A percentile compares a stretch with the other conserved stretches of the same genome.
phyloP scores from a whole-genome alignment of 2,113 vertebrate species.

The Scartelaos histophorus region DNA sequence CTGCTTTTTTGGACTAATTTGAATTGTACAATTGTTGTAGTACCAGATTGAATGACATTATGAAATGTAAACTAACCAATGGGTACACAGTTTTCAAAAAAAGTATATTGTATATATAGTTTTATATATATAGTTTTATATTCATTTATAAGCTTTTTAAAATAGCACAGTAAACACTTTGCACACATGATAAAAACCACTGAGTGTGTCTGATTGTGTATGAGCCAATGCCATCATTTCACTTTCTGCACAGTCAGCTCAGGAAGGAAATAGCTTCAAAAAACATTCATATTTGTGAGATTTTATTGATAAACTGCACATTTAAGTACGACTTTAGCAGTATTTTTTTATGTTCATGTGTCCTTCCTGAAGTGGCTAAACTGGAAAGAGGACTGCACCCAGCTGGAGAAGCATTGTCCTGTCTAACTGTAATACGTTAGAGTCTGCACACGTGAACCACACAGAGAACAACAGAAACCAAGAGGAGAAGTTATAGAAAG shows the following conservation, averaged over 20 bases:
- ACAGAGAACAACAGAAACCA: conserved; percentile 78
- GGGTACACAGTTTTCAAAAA: conserved; percentile 93
- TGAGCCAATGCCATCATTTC: conserved; percentile 83
- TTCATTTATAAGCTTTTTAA: conserved; percentile 99
- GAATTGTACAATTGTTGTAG: conserved; percentile 65
- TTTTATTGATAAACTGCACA: conserved; percentile 44
- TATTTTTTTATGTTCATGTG: conserved; percentile 16
- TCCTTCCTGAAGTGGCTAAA: conserved; percentile 64
- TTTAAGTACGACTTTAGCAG: conserved; percentile 4
- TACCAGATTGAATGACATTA: conserved; percentile 68
- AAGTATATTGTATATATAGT: conserved; percentile 84
- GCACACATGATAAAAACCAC: conserved; percentile 99
- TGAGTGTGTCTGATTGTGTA: conserved; percentile 93
- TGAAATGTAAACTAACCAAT: conserved; percentile 75
- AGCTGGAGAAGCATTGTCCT: conserved; percentile 72
- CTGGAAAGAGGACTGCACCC: conserved; percentile 48
- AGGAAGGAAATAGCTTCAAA: conserved; percentile 50
- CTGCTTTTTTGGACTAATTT: conserved; percentile 34
- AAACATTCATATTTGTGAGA: conserved; percentile 51
- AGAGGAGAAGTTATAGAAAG: conserved; percentile 91
- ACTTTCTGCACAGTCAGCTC: conserved; percentile 62
- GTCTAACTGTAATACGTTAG: conserved; percentile 81
- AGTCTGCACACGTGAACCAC: conserved; percentile 93
- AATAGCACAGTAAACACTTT: conserved; percentile 99
- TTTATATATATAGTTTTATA: conserved; percentile 88